Conservation (phyloP, 2,797 vertebrate genomes). For the Rhinichthys osculus region DNA sequence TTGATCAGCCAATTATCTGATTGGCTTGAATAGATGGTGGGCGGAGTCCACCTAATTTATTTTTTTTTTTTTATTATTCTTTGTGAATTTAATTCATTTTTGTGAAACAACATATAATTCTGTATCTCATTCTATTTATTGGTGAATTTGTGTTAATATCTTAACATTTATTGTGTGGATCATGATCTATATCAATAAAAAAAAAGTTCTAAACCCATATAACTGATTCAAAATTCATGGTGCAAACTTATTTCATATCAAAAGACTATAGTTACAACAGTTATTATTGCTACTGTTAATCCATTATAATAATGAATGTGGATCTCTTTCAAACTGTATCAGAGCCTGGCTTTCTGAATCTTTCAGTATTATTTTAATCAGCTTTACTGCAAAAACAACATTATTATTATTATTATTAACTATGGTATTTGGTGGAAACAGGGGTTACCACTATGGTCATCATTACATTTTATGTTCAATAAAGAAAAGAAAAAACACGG, state of each 20-base stretch:
- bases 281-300: background rate
- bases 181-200: background rate
- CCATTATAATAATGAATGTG: background rate
- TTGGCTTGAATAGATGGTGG: background rate
- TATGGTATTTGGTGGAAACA: background rate
- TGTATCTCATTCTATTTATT: background rate
- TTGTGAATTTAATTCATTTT: background rate
- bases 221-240: background rate
- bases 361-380: background rate
- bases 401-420: background rate
- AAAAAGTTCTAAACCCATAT: background rate
- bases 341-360: background rate
- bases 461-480: background rate
- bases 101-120: background rate
- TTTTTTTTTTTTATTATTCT: background rate
- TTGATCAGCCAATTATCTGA: background rate
- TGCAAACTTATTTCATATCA: background rate
- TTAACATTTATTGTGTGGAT: background rate
- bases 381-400: background rate
- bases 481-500: background rate
- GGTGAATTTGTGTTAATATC: background rate
- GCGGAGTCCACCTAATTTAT: background rate
- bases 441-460: background rate
- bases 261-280: background rate
- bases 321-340: background rate